Base-by-base conservation (phyloP, 2,113 vertebrate genomes). In the Oreotrochilus melanogaster region DNA sequence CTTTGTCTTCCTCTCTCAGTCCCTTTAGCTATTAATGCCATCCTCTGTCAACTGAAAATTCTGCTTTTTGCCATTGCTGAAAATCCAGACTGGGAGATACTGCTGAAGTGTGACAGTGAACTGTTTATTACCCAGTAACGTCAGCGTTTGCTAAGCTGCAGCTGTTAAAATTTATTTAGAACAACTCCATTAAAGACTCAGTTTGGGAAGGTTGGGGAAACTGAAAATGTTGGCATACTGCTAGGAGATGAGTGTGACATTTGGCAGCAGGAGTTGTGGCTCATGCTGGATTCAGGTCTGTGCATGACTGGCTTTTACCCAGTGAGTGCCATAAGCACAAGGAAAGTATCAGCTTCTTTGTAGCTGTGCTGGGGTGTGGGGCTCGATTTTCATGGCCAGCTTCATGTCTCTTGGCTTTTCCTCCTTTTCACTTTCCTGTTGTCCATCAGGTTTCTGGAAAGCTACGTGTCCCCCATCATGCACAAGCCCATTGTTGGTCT, bases 391-490 rank as follows among this genome's bases (percentile, higher is more conserved):
- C 47, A 24, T 25, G 37, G 33, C 24, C 18, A 92, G 61, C 56
- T 87, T 91, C 58, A 73, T 25, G 16, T 91, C 33, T 89, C 43
- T 50, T 62, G 48, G 6, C 22, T 84, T 83, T 69, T 13, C 25
- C 9, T 90, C n/a, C 18, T 11, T 43, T 33, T 61, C 18, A 17
- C n/a, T 64, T 73, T 35, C 11, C 16, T 61, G 89, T 88, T 50
- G 18, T n/a, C 16, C 0, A 3, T n/a, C 67, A 99, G 99, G 99
- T 31, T 99, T 99, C 97, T 99, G 99, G 99, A 99, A 99, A 97
- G 99, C 99, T 27, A 98, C 99, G 6, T 99, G 99, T 79, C 99
- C 99, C 2, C 99, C 99, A 0, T 99, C 99, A 80, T 99, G 99
- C 96, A 99, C 99, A 58, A 99, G 99, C 78, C 99, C 99, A 14